Evolutionary conservation across 2,113 vertebrate species (phyloP), one percentile per base, ranked within the genome.

Genomic region (Prolemur simus): DNA sequence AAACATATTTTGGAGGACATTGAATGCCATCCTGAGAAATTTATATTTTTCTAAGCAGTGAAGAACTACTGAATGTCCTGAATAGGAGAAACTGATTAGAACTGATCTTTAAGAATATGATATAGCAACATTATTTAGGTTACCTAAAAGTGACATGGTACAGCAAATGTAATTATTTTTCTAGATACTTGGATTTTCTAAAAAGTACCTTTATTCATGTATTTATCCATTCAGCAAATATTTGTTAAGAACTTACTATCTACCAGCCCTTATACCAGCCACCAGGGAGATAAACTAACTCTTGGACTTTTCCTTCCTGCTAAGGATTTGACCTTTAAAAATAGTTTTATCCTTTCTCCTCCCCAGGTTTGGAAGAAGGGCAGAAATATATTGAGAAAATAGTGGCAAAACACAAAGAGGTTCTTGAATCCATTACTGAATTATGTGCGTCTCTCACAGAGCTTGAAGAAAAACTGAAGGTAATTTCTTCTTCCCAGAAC

Each of bases 281-380:
- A 39, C 34, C 63, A 15, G 32, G 34, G 13, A 76, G 52, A 89
- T 47, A 2, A 95, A 58, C 85, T 81, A 77, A 83, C 32, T 39
- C 21, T 37, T 77, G 23, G 37, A 32, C 2, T 29, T 42, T n/a
- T 49, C 56, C 76, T 88, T 45, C 4, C 25, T 74, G 58, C n/a
- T 87, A 95, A 87, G 32, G 32, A 92, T 87, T 87, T 94, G 52
- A 68, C 45, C 34, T 95, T 89, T 91, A 94, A 93, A 87, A 81
- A 13, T 56, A 68, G 2, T 39, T 95, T 90, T 89, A 14, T 95
- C 85, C 11, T 78, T 96, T 94, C 93, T 78, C 20, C 12, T 93
- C 60, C 91, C 54, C 73, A 99, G 99, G 99, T 95, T 87, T 94
- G 87, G 99, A 99, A 97, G 99, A 99, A 97, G 99, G 99, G 37